Evolutionary conservation across 2,888 invertebrate genomes (phyloP), one percentile per base, ranked within the genome.

Genomic region (Alitta virens): DNA sequence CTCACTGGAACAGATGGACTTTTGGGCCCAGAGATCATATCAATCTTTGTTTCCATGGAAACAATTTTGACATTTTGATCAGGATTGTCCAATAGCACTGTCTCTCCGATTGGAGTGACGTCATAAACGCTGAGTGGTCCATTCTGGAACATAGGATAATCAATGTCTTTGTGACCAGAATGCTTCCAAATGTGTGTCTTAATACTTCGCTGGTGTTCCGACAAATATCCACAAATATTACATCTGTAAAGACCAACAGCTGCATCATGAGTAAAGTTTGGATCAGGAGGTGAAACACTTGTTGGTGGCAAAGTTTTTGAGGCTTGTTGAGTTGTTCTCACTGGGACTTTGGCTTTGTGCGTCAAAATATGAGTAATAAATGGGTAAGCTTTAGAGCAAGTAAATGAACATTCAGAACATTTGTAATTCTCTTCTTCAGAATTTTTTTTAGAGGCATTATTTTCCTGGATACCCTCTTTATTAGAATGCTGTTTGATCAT

Each of bases 151-250:
- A 77, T 79, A 0, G 80, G 80, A 62, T 80, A 80, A 62, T 77
- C 74, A 3, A 80, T 72, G 43, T 77, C 72, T 60, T 77, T 72
- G 62, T 79, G 75, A 5, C 80, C 80, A 1, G 78, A 78, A 65
- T 80, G 80, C 63, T 78, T 80, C 80, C 80, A 80, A 26, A 79
- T 76, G 63, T 80, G 80, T 14, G 80, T 77, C 68, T 80, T 80
- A 54, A 80, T 78, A 40, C 78, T 79, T 27, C 79, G 68, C 62
- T 80, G 78, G 55, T 74, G 75, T 59, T 79, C 79, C 62, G 78
- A 79, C 25, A 74, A 74, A 60, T 79, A 80, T 16, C 77, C 75
- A 68, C 80, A 80, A 21, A 80, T 73, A 1, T 75, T 75, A 65
- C 80, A 80, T 16, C 72, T 64, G 61, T 75, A 80, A 49, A 74